Conservation (phyloP, 1,140 invertebrate genomes). For the Contarinia nasturtii region DNA sequence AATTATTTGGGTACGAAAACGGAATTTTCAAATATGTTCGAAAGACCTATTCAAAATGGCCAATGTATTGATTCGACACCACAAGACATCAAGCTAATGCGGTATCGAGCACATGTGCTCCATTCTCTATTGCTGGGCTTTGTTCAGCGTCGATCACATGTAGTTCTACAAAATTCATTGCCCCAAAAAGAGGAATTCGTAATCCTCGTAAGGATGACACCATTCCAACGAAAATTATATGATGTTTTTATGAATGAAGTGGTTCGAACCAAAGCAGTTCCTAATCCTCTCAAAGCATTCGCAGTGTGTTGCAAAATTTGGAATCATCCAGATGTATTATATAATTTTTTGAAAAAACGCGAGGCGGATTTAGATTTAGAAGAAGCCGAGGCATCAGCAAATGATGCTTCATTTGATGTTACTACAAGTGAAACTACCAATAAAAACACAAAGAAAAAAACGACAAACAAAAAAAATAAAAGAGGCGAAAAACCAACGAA, state of each 20-base stretch:
- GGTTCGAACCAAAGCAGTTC: constrained; percentile 62
- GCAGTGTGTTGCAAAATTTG: constrained; percentile 99
- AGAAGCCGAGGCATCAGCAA: constrained; percentile 35
- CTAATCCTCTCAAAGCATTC: constrained; percentile 94
- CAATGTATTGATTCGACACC: constrained; percentile 86
- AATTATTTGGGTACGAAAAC: constrained; percentile 83
- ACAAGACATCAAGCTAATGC: constrained; percentile 74
- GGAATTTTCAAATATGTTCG: constrained; percentile 92
- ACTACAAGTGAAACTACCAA: constrained; percentile 16
- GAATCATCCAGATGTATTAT: constrained; percentile 97
- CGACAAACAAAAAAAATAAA: constrained; percentile 1
- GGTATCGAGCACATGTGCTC: constrained; percentile 73
- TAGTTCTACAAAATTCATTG: constrained; percentile 65
- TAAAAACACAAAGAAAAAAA: not conserved
- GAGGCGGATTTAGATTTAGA: constrained; percentile 82
- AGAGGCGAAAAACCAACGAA: not conserved
- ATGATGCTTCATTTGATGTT: constrained; percentile 11
- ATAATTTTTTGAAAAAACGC: constrained; percentile 73
- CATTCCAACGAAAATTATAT: constrained; percentile 72
- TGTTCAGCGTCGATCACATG: constrained; percentile 79
- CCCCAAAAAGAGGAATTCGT: constrained; percentile 88
- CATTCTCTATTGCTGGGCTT: constrained; percentile 80
- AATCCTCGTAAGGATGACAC: constrained; percentile 68
- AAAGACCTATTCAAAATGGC: constrained; percentile 84
- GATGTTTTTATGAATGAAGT: constrained; percentile 84